phyloP scores from a whole-genome alignment of 92 coral and sea anemone genomes.

The Bergia sp. region DNA sequence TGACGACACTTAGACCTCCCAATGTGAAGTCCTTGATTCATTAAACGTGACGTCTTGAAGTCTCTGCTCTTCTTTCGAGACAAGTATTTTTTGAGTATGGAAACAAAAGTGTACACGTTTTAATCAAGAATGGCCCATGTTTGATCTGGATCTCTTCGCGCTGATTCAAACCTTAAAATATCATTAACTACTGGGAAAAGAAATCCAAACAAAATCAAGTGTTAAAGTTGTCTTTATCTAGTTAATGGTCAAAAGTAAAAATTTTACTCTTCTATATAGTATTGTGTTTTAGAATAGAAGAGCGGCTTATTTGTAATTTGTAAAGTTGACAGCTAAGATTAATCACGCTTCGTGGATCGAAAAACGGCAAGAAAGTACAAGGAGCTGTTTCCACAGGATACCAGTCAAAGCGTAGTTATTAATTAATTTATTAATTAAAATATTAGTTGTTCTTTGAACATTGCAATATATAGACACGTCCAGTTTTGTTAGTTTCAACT shows the following conservation, averaged over 20 bases:
- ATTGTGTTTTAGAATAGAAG: neutral
- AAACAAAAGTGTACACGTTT: slow-evolving; percentile 41
- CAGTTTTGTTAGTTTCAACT: neutral
- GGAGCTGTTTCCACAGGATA: neutral
- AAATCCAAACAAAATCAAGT: neutral
- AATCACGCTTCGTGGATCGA: neutral
- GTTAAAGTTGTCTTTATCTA: neutral
- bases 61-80: neutral
- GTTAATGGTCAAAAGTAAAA: neutral
- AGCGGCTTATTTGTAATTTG: neutral
- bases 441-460: slow-evolving; percentile 17
- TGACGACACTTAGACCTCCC: slow-evolving; percentile 18
- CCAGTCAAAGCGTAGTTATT: neutral
- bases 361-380: too few relatives aligned
- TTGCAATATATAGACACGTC: neutral
- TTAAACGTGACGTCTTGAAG: slow-evolving; percentile 6
- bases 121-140: slow-evolving; percentile 19
- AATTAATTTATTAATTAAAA: slow-evolving; percentile 12
- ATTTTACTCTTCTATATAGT: neutral
- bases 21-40: slow-evolving; percentile 11
- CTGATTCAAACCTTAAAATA: neutral
- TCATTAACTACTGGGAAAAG: neutral
- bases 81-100: neutral
- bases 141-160: neutral
- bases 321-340: neutral